Evolutionary conservation across 2,113 vertebrate genomes (phyloP).

Genomic region (Saimiri boliviensis): DNA sequence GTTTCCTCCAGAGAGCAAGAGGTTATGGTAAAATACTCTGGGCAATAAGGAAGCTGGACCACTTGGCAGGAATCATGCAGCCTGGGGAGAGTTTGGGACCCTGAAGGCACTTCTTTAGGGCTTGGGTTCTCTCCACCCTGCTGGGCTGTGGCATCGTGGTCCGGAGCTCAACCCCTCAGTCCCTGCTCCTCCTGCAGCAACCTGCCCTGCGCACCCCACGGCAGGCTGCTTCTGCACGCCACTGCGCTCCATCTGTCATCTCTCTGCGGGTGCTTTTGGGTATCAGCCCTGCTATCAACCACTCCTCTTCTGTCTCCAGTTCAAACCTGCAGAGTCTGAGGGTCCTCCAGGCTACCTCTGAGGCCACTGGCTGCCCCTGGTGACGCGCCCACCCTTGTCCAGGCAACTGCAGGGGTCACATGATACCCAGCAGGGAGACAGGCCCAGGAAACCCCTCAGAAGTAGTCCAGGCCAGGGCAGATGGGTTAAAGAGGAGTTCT

Average conservation of each 20-base stretch:
- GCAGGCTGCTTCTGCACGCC: not conserved
- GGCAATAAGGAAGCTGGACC: not conserved
- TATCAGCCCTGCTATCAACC: not conserved
- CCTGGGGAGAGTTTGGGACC: too few species aligned
- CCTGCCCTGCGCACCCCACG: not conserved
- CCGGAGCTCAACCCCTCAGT: not conserved
- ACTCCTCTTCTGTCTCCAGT: not conserved
- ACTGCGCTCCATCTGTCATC: not conserved
- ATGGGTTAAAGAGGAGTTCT: not conserved
- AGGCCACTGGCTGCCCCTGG: not conserved
- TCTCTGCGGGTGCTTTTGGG: not conserved
- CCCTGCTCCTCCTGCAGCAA: not conserved
- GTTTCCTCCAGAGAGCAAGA: not conserved
- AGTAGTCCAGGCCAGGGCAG: not conserved
- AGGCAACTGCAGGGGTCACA: not conserved
- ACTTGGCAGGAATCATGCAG: accelerated
- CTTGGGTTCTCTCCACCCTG: too few species aligned
- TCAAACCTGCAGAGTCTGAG: not conserved
- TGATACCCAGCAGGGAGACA: not conserved
- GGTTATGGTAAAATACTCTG: not conserved
- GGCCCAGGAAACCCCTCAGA: not conserved
- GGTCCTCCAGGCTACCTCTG: not conserved
- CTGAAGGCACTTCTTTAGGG: not conserved
- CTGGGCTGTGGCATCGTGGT: too few species aligned
- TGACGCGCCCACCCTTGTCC: not conserved